These are phyloP conservation scores for Apocheima hispidaria DNA, from an alignment of 2,888 invertebrate species.

Conservation along the genomic window DNA sequence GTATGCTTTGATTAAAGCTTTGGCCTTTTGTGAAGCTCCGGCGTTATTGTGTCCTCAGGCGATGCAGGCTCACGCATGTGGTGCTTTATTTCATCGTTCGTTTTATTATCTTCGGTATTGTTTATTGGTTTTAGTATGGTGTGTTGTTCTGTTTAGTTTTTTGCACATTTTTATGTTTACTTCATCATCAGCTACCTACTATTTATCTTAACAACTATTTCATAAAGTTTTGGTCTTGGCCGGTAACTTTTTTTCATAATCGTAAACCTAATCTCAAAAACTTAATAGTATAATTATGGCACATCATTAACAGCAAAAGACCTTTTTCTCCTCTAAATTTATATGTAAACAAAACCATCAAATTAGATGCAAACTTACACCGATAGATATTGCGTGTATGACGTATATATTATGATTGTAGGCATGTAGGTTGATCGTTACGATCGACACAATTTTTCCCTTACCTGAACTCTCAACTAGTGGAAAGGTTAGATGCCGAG, in stretches of 20 bases:
- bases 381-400: neutral
- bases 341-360: too few relatives aligned
- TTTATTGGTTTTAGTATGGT: constrained; percentile 37
- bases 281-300: neutral
- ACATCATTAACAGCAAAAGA: too few relatives aligned
- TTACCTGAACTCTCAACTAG: constrained; percentile 21
- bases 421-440: neutral
- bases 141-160: constrained; percentile 10
- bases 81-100: constrained; percentile 40
- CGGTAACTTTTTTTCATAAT: neutral
- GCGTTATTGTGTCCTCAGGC: constrained; percentile 51
- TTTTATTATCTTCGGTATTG: constrained; percentile 43
- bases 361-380: neutral
- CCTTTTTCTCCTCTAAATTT: neutral
- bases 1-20: constrained; percentile 39
- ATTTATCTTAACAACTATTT: neutral
- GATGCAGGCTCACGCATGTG: constrained; percentile 40
- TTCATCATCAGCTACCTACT: neutral
- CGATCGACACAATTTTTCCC: constrained; percentile 11
- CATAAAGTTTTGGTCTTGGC: neutral
- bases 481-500: constrained; percentile 45
- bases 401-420: too few relatives aligned
- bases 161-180: neutral
- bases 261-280: neutral
- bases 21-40: constrained; percentile 42